Evolutionary conservation across 2,797 vertebrate species (phyloP), one percentile per base, ranked within the genome.

Genomic region (Anguilla anguilla): DNA sequence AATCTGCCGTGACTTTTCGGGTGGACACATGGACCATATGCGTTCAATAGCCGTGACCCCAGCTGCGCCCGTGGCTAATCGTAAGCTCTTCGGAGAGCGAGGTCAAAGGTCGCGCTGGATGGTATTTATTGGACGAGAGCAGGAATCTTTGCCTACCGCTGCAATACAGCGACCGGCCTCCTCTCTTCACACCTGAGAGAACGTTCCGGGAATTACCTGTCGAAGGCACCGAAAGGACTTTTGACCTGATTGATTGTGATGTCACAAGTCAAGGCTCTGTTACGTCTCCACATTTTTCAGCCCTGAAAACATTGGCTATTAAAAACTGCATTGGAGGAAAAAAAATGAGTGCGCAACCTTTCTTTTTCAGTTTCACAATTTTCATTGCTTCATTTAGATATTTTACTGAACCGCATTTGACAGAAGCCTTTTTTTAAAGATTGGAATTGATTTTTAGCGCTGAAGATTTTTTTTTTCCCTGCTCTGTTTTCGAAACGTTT

Each of bases 141-240:
- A 43, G 19, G 51, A 7, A 69, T n/a, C 39, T 49, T 72, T 49
- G 85, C 61, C 64, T 81, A 31, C 43, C 77, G 28, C 19, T 46
- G 39, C 39, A n/a, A 2, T 49, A 46, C 77, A 25, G 77, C 10
- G 25, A 22, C 39, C 77, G 49, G 11, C 6, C 19, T 13, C 43
- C 22, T 49, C 5, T 3, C 43, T 46, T 19, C 43, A 49, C 10
- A 19, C 39, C 77, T 49, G 77, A 10, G 6, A 49, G 22, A 13
- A 10, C 25, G 6, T 89, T 88, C 35, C 51, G 35, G 25, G 84
- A 88, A 87, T 90, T 93, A 94, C 94, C 91, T 93, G 93, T 89
- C 89, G 90, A 93, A 94, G 92, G 94, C 94, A 92, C 93, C 92
- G 92, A 88, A 43, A 86, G 77, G 15, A 49, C 77, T 35, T 81